Evolutionary conservation across 2,888 invertebrate species (phyloP).

Genomic region (Cephonodes hylas): DNA sequence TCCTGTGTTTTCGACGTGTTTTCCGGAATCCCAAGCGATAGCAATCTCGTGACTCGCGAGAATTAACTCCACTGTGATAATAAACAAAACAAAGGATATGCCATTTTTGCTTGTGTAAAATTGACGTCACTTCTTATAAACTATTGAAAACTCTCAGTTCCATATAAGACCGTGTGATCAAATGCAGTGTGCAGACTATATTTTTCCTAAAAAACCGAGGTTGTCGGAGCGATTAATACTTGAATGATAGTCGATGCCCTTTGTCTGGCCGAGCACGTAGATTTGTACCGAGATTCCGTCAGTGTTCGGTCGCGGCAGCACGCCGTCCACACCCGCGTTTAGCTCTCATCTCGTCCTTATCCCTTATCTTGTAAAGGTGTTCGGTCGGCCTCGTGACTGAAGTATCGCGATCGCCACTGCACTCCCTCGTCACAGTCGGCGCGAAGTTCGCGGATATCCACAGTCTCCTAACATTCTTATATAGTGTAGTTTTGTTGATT

Average conservation of each 20-base stretch:
- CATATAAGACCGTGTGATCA: slow-evolving; percentile 27
- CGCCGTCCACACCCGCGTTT: slow-evolving; percentile 38
- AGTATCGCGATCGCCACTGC: slow-evolving; percentile 24
- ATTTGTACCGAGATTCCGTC: slow-evolving; percentile 36
- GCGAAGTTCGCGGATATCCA: slow-evolving; percentile 47
- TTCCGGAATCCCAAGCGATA: slow-evolving; percentile 29
- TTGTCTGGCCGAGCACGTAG: slow-evolving; percentile 55
- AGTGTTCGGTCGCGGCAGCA: slow-evolving; percentile 46
- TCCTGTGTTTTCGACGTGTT: slow-evolving; percentile 33
- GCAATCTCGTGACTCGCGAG: slow-evolving; percentile 35
- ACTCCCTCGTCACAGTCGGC: slow-evolving; percentile 34
- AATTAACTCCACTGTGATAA: slow-evolving; percentile 46
- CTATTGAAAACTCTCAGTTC: slow-evolving; percentile 26
- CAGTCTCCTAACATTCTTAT: slow-evolving; percentile 44
- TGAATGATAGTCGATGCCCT: slow-evolving; percentile 52
- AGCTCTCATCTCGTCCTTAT: slow-evolving; percentile 54
- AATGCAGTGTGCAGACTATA: slow-evolving; percentile 36
- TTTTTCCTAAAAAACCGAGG: slow-evolving; percentile 53
- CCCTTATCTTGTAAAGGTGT: slow-evolving; percentile 57
- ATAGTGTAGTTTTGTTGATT: slow-evolving; percentile 40
- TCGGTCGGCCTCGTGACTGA: slow-evolving; percentile 56
- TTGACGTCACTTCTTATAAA: slow-evolving; percentile 31
- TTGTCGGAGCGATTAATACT: slow-evolving; percentile 40
- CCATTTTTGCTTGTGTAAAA: slow-evolving; percentile 30
- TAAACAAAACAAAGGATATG: slow-evolving; percentile 46